Conservation (phyloP, 2,888 invertebrate genomes). For the Troides oblongomaculatus region DNA sequence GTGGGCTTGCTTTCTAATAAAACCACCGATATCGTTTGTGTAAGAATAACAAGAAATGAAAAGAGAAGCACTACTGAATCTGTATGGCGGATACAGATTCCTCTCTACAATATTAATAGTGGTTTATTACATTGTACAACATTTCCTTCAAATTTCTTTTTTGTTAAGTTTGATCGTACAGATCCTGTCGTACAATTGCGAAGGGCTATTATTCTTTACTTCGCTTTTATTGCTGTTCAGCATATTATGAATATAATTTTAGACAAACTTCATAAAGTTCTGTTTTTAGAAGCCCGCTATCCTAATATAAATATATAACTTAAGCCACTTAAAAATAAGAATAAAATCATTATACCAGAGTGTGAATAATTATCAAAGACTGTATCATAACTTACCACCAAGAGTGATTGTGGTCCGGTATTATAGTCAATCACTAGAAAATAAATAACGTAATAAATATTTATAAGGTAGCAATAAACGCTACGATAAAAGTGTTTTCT, state of each 20-base stretch:
- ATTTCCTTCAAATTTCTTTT: slow-evolving; percentile 35
- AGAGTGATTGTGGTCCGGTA: too few species aligned
- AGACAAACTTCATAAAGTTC: too few species aligned
- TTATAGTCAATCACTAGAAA: too few species aligned
- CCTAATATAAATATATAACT: too few species aligned
- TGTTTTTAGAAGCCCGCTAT: too few species aligned
- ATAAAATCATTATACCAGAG: too few species aligned
- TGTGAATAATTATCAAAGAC: too few species aligned
- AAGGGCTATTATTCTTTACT: neutral
- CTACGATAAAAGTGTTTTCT: too few species aligned
- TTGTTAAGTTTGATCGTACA: slow-evolving; percentile 9
- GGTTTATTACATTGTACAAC: slow-evolving; percentile 51
- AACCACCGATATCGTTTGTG: slow-evolving; percentile 71
- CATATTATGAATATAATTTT: neutral
- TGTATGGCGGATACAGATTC: slow-evolving; percentile 56
- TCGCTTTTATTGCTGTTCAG: neutral
- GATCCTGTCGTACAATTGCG: neutral
- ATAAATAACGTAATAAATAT: too few species aligned
- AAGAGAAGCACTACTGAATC: slow-evolving; percentile 59
- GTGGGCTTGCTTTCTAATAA: slow-evolving; percentile 75
- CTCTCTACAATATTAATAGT: slow-evolving; percentile 60
- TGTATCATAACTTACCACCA: too few species aligned
- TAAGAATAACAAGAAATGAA: slow-evolving; percentile 73
- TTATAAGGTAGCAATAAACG: too few species aligned
- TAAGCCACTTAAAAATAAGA: too few species aligned